phyloP scores from a whole-genome alignment of 2,113 vertebrate genomes.

The Phalacrocorax aristotelis region DNA sequence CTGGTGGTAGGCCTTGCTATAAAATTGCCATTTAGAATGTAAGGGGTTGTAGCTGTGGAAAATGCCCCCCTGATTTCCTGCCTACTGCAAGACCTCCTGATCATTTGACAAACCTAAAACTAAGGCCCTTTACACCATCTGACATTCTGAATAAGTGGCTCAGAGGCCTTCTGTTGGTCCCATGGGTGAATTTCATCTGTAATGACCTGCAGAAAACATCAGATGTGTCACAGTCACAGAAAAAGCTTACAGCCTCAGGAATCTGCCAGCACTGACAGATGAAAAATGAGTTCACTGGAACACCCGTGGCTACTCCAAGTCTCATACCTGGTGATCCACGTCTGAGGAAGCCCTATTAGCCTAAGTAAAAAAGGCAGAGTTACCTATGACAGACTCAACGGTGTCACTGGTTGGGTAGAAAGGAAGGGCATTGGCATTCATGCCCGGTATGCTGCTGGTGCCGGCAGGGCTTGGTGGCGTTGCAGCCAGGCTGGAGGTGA shows the following conservation, averaged over 20 bases:
- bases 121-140: background rate
- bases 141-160: constrained; percentile 5
- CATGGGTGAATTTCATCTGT: background rate
- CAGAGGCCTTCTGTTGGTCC: constrained; percentile 43
- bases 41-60: background rate
- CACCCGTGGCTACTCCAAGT: background rate
- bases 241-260: background rate
- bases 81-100: constrained; percentile 18
- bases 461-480: constrained; percentile 93
- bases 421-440: constrained; percentile 97
- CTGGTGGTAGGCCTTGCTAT: background rate
- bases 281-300: background rate
- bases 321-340: background rate
- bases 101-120: constrained; percentile 31
- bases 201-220: constrained; percentile 51
- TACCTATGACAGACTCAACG: constrained; percentile 97
- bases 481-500: constrained; percentile 95
- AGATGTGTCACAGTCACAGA: constrained; percentile 32
- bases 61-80: constrained; percentile 2
- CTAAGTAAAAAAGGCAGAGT: constrained; percentile 45
- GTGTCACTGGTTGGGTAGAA: constrained; percentile 99
- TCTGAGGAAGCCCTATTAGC: background rate
- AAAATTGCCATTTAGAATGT: background rate
- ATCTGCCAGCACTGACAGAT: constrained; percentile 13
- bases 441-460: constrained; percentile 88